phyloP scores from a whole-genome alignment of 92 coral and sea anemone genomes.

The Paragorgia papillata region DNA sequence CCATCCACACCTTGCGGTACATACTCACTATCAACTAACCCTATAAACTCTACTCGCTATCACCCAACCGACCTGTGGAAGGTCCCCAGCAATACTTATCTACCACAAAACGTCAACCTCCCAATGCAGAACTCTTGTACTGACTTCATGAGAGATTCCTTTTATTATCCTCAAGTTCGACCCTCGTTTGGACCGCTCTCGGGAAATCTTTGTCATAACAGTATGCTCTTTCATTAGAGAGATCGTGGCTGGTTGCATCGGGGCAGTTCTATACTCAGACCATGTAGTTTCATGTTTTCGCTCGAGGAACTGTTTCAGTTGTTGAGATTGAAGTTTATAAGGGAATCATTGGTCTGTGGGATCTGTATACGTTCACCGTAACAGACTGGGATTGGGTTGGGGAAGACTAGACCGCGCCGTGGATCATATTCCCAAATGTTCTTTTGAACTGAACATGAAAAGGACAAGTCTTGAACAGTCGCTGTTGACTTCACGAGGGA shows the following conservation, averaged over 20 bases:
- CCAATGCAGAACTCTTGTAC: slow-evolving; percentile 29
- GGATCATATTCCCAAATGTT: not conserved
- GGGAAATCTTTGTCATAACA: slow-evolving; percentile 16
- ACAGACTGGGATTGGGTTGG: not conserved
- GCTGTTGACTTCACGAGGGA: too few species aligned
- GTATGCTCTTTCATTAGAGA: slow-evolving; percentile 31
- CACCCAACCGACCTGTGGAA: slow-evolving; percentile 46
- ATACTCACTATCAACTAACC: slow-evolving; percentile 6
- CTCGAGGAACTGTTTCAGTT: not conserved
- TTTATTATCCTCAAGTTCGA: slow-evolving; percentile 31
- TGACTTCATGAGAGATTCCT: slow-evolving; percentile 29
- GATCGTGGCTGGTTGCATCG: too few species aligned
- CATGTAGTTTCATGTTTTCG: not conserved
- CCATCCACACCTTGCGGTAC: slow-evolving; percentile 31
- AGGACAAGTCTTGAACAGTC: too few species aligned
- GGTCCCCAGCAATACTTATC: slow-evolving; percentile 19
- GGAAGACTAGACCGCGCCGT: not conserved
- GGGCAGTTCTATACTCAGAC: not conserved
- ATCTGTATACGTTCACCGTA: too few species aligned
- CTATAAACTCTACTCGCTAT: not conserved
- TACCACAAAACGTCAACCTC: slow-evolving; percentile 26
- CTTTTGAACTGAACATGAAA: not conserved
- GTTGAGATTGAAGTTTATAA: not conserved
- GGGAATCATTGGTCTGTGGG: too few species aligned
- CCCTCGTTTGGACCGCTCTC: slow-evolving; percentile 37